Conservation (phyloP, 2,797 vertebrate genomes). For the Acrocephalus scirpaceus region DNA sequence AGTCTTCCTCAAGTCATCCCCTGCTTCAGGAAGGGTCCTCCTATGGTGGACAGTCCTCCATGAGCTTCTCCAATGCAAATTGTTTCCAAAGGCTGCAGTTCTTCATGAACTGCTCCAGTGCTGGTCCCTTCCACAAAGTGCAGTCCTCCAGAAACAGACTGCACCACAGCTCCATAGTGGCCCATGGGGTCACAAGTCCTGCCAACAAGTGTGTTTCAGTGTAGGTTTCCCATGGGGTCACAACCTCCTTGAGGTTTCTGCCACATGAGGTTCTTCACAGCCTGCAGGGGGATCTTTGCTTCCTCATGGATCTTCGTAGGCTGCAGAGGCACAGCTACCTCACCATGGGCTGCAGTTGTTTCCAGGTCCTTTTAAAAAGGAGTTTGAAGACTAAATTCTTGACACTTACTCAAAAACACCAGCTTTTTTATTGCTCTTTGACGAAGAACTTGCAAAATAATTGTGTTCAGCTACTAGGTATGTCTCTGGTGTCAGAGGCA, state of each 20-base stretch:
- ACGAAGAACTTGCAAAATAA: neutral
- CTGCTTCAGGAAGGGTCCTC: neutral
- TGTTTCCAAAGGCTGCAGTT: neutral
- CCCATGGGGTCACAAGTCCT: neutral
- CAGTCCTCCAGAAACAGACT: neutral
- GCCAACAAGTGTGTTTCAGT: neutral
- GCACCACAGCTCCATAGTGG: neutral
- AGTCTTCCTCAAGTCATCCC: neutral
- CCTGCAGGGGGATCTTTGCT: neutral
- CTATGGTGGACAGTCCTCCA: neutral
- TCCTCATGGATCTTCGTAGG: neutral
- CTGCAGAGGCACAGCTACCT: neutral
- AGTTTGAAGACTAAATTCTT: neutral
- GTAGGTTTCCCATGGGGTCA: neutral
- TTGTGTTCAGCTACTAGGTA: neutral
- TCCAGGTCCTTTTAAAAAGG: neutral
- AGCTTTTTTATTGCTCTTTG: neutral
- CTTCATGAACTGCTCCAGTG: neutral
- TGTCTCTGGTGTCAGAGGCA: neutral
- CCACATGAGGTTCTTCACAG: fast-evolving
- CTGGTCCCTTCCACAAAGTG: fast-evolving
- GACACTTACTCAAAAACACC: neutral
- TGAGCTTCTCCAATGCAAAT: fast-evolving
- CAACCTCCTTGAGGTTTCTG: neutral
- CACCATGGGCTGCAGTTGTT: neutral